Conservation (phyloP, 2,113 vertebrate species). For the Glaucidium brasilianum region DNA sequence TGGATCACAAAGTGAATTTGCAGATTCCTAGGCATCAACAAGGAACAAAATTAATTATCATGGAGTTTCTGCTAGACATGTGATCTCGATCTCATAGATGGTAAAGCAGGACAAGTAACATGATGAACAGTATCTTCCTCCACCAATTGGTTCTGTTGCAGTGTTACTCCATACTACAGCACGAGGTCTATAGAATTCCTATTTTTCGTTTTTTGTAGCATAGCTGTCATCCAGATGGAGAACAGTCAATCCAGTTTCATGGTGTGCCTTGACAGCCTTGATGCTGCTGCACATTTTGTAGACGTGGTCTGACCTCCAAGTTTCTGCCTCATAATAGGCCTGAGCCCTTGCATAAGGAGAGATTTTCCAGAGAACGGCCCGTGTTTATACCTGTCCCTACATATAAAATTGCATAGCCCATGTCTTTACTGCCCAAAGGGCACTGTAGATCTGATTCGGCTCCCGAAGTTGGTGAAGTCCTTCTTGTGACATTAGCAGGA, state of each 20-base stretch:
- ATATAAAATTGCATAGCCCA: not conserved
- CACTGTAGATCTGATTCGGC: not conserved
- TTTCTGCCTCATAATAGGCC: fast-evolving
- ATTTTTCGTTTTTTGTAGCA: not conserved
- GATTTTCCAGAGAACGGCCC: not conserved
- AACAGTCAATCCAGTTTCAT: not conserved
- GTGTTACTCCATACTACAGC: not conserved
- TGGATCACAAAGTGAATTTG: not conserved
- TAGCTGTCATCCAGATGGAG: not conserved
- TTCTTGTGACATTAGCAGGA: not conserved
- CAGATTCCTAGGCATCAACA: not conserved
- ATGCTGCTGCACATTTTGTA: not conserved
- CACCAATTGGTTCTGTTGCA: not conserved
- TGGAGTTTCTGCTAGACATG: not conserved
- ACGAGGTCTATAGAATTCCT: not conserved
- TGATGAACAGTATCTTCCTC: not conserved
- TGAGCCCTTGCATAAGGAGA: not conserved
- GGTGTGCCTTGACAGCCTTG: not conserved
- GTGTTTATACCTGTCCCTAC: not conserved
- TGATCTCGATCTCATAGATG: not conserved
- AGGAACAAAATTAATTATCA: not conserved
- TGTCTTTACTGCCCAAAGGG: not conserved
- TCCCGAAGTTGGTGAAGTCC: not conserved
- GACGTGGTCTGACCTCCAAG: not conserved
- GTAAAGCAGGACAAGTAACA: not conserved